Evolutionary conservation across 2,113 vertebrate genomes (phyloP).

Genomic region (Origma solitaria): DNA sequence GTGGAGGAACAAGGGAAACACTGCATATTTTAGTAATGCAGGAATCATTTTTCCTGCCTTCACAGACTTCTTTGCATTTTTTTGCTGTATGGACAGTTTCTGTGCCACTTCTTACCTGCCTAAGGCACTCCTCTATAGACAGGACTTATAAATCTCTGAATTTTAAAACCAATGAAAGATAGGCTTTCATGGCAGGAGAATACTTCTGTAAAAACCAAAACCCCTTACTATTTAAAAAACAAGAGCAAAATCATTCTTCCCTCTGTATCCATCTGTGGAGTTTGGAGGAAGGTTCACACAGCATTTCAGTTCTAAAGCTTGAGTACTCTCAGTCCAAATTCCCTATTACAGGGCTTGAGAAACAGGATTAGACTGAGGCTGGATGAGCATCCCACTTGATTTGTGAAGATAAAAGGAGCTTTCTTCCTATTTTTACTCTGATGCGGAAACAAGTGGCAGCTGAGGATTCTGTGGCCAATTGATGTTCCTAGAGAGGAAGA

Average conservation of each 20-base stretch:
- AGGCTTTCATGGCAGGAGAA: neutral
- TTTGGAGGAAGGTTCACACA: neutral
- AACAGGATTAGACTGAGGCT: neutral
- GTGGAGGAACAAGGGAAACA: neutral
- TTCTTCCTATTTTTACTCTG: neutral
- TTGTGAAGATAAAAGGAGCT: neutral
- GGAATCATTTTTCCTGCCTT: neutral
- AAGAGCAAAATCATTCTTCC: neutral
- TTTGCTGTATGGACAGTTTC: neutral
- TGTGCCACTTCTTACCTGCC: neutral
- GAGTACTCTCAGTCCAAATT: neutral
- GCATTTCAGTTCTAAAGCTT: neutral
- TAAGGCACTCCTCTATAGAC: neutral
- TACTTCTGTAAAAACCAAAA: neutral
- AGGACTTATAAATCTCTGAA: neutral
- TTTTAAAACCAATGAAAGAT: neutral
- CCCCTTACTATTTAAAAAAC: neutral
- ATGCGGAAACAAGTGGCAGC: neutral
- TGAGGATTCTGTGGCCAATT: neutral
- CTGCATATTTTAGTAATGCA: neutral
- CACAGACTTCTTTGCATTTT: neutral
- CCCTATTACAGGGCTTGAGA: neutral
- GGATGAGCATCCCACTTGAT: neutral
- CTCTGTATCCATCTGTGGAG: accelerated
- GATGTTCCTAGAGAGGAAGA: neutral